Conservation (phyloP, 2,113 vertebrate species). For the Centropristis striata region DNA sequence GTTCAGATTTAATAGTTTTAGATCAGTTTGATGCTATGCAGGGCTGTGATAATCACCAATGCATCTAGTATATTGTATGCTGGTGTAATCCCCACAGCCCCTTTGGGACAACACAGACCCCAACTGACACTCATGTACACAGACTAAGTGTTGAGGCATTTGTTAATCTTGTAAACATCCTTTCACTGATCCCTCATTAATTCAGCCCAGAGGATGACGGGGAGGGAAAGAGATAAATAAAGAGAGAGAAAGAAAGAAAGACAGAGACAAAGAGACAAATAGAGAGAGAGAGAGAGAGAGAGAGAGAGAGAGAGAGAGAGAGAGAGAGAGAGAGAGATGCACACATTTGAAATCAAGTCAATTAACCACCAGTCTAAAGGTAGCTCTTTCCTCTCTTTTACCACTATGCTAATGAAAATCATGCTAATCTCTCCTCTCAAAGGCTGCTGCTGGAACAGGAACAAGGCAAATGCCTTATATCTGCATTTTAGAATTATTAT, state of each 20-base stretch:
- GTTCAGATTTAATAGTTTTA: background rate
- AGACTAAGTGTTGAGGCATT: conserved; percentile 66
- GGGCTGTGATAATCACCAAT: conserved; percentile 21
- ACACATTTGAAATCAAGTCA: conserved; percentile 57
- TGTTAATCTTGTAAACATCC: conserved; percentile 80
- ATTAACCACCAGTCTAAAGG: conserved; percentile 49
- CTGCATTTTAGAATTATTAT: conserved; percentile 33
- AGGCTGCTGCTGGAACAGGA: conserved; percentile 35
- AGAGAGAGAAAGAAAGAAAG: conserved; percentile 5
- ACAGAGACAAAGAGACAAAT: background rate
- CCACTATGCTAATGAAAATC: conserved; percentile 49
- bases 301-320: conserved; percentile 7
- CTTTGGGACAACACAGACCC: conserved; percentile 56
- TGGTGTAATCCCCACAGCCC: conserved; percentile 50
- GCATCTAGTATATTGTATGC: conserved; percentile 26
- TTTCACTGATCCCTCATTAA: conserved; percentile 75
- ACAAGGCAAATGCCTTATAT: background rate
- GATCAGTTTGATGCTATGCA: background rate
- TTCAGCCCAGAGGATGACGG: conserved; percentile 69
- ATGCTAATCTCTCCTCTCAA: conserved; percentile 38
- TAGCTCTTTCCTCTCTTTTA: conserved; percentile 40
- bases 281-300: conserved; percentile 4
- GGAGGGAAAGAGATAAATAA: conserved; percentile 22
- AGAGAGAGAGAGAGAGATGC: conserved; percentile 11
- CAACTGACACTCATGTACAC: conserved; percentile 47